Conservation (phyloP, 1,140 invertebrate genomes). For the Chrysoperla carnea region DNA sequence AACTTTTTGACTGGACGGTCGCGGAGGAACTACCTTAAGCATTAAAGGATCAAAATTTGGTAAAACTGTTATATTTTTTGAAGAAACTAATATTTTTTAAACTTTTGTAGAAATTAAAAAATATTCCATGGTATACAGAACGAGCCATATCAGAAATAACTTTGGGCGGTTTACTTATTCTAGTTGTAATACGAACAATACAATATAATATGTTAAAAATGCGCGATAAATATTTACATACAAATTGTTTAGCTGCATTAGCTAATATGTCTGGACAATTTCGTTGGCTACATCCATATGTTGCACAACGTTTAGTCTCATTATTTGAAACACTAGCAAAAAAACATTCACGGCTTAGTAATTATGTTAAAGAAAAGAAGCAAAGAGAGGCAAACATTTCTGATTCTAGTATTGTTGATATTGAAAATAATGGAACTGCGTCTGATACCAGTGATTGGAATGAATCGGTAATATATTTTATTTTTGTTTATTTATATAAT, state of each 20-base stretch:
- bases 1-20: too few species aligned
- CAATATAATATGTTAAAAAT: conserved; percentile 97
- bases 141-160: conserved; percentile 79
- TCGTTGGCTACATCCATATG: conserved; percentile 84
- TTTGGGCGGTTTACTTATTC: conserved; percentile 84
- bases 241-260: conserved; percentile 90
- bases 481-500: too few species aligned
- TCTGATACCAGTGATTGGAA: conserved; percentile 8
- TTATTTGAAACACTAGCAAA: conserved; percentile 78
- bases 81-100: conserved; percentile 1
- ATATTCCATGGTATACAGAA: conserved; percentile 84
- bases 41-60: conserved; percentile 1
- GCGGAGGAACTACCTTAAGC: too few species aligned
- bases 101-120: conserved; percentile 57
- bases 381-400: conserved; percentile 20
- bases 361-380: conserved; percentile 11
- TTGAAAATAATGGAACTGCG: conserved; percentile 19
- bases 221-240: conserved; percentile 91
- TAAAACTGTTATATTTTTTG: conserved; percentile 1
- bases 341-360: conserved; percentile 44
- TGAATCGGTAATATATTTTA: too few species aligned
- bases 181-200: conserved; percentile 89
- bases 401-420: conserved; percentile 8
- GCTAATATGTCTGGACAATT: conserved; percentile 98
- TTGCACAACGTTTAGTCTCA: conserved; percentile 81